Percentiles rank a stretch among this genome's conserved stretches.
Evolutionary conservation across 30 jellyfish, hydroid and myxozoan genomes (phyloP).

Genomic region (Aurelia sp.): DNA sequence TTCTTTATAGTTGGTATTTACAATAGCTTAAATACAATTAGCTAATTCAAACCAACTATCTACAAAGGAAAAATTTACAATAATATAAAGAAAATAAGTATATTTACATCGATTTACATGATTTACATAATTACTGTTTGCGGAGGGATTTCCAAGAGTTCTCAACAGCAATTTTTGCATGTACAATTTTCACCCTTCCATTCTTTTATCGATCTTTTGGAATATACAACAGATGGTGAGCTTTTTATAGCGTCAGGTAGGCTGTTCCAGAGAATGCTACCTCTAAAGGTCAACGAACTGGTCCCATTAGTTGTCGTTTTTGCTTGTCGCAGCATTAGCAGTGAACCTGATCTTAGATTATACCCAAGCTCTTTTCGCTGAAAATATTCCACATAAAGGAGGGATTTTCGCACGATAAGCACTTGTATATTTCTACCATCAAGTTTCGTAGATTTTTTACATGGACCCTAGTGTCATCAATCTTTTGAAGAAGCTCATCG

Average conservation of each 20-base stretch:
- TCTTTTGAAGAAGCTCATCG: conserved; percentile 40
- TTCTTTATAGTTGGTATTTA: too few relatives aligned
- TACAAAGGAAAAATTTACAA: not conserved
- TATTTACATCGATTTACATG: not conserved
- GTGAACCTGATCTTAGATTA: conserved; percentile 33
- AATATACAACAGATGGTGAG: conserved; percentile 5
- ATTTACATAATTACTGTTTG: not conserved
- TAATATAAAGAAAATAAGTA: conserved; percentile 2
- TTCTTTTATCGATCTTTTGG: conserved; percentile 34
- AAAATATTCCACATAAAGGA: conserved; percentile 41
- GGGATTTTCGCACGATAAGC: conserved; percentile 31
- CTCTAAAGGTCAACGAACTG: conserved; percentile 1
- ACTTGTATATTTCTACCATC: conserved; percentile 35
- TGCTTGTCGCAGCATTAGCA: not conserved
- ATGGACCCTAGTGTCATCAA: conserved; percentile 27
- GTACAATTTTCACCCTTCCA: conserved; percentile 62
- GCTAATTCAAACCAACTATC: conserved; percentile 16
- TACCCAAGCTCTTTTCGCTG: conserved; percentile 13
- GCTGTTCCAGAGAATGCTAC: conserved; percentile 63
- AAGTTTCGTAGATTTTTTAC: conserved; percentile 38
- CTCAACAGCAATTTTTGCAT: conserved; percentile 42
- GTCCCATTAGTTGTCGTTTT: too few relatives aligned
- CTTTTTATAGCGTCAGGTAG: conserved; percentile 30
- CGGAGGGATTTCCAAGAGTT: not conserved
- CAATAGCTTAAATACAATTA: too few relatives aligned